Evolutionary conservation across 1,140 invertebrate genomes (phyloP).

Genomic region (Neodiprion pinetum): DNA sequence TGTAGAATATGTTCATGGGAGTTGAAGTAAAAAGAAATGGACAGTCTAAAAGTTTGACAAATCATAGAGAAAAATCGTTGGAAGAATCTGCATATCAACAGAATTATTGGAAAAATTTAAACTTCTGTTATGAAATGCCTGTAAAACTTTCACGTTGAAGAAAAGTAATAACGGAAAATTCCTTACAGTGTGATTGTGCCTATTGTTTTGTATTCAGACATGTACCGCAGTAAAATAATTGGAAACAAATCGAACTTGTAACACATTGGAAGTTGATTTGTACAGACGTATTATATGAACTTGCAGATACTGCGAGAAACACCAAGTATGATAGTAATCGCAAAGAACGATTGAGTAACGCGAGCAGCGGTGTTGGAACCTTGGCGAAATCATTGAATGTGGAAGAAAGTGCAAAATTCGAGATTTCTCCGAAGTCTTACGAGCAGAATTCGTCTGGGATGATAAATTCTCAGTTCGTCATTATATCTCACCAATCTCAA

Average conservation of each 20-base stretch:
- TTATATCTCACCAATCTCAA: neutral
- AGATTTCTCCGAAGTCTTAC: neutral
- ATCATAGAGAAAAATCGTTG: too few relatives aligned
- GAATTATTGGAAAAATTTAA: too few relatives aligned
- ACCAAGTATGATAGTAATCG: neutral
- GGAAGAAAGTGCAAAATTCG: neutral
- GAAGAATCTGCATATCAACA: too few relatives aligned
- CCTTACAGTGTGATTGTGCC: too few relatives aligned
- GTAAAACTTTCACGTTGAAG: too few relatives aligned
- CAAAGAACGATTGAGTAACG: constrained; percentile 2
- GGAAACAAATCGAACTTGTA: neutral
- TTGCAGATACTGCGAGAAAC: constrained; percentile 5
- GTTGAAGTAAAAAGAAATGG: too few relatives aligned
- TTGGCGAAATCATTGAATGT: neutral
- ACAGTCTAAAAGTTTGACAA: too few relatives aligned
- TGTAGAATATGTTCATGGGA: too few relatives aligned
- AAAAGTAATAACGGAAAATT: too few relatives aligned
- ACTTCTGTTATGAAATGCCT: too few relatives aligned
- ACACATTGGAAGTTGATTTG: neutral
- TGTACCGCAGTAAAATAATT: too few relatives aligned
- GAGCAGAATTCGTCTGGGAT: constrained; percentile 1
- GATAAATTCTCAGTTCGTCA: neutral
- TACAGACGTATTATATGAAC: neutral
- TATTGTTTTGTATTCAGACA: too few relatives aligned
- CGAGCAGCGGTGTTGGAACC: neutral